A percentile compares a stretch with the other conserved stretches of the same genome.
These are phyloP conservation scores for Pogonomyrmex barbatus DNA, from an alignment of 1,140 invertebrate species.

Conservation along the genomic window DNA sequence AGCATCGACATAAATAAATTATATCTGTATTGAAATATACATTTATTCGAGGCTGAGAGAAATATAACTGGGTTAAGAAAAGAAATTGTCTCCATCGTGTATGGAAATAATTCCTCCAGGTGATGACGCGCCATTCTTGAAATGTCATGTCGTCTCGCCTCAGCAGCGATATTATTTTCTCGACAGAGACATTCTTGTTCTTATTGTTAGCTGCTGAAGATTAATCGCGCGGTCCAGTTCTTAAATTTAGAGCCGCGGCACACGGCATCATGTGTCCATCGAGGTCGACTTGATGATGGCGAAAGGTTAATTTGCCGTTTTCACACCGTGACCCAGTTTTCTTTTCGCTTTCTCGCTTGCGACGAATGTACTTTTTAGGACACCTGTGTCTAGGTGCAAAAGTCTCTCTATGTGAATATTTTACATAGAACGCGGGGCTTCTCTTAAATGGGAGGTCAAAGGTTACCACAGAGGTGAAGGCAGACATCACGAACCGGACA, in stretches of 20 bases:
- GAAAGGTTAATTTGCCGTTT: constrained; percentile 60
- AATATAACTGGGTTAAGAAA: constrained; percentile 50
- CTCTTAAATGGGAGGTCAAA: constrained; percentile 47
- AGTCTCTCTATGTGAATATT: constrained; percentile 48
- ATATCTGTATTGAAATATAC: background rate
- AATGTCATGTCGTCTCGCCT: constrained; percentile 36
- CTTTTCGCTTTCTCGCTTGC: constrained; percentile 7
- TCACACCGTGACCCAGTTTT: constrained; percentile 53
- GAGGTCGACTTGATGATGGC: constrained; percentile 2
- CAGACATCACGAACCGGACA: background rate
- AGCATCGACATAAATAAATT: constrained; percentile 3
- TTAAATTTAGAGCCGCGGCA: constrained; percentile 54
- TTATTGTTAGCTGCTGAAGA: constrained; percentile 45
- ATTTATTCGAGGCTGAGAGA: constrained; percentile 49
- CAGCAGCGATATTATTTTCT: background rate
- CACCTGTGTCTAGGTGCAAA: constrained; percentile 43
- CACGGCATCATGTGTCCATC: background rate
- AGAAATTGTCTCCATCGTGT: background rate
- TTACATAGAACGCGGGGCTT: constrained; percentile 7
- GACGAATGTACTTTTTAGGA: constrained; percentile 49
- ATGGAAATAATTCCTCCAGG: constrained; percentile 39
- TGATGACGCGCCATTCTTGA: constrained; percentile 46
- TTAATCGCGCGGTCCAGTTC: constrained; percentile 44
- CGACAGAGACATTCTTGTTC: background rate
- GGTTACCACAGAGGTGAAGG: constrained; percentile 6